These are phyloP conservation scores for Electrona antarctica DNA, from an alignment of 2,113 vertebrate genomes.

Conservation along the genomic window DNA sequence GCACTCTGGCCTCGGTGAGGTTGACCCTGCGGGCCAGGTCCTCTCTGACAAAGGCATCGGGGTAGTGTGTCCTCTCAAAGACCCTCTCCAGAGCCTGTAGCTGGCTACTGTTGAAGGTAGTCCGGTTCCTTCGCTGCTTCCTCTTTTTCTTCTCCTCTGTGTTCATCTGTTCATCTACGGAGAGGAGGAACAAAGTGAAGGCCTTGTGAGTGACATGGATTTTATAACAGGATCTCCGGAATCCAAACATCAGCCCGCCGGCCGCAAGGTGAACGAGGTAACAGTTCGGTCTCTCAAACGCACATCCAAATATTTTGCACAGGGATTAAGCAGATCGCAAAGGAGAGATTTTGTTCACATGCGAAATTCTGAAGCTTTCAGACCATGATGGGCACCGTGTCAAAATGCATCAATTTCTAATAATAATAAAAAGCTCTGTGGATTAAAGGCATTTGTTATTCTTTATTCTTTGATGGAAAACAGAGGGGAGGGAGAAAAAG, in stretches of 20 bases:
- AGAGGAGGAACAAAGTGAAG: neutral
- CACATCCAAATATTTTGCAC: slow-evolving; percentile 3
- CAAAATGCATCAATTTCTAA: neutral
- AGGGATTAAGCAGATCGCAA: neutral
- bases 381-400: neutral
- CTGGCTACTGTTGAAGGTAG: slow-evolving; percentile 98
- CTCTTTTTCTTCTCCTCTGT: slow-evolving; percentile 97
- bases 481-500: neutral
- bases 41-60: slow-evolving; percentile 95
- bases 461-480: neutral
- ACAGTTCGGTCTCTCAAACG: slow-evolving; percentile 61
- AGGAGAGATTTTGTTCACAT: neutral
- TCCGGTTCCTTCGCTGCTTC: slow-evolving; percentile 95
- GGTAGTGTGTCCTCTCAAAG: slow-evolving; percentile 97
- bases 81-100: slow-evolving; percentile 96
- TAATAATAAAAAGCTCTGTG: neutral
- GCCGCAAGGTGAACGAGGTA: neutral
- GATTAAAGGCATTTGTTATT: neutral
- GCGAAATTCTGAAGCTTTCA: neutral
- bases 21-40: slow-evolving; percentile 96
- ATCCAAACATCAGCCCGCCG: neutral
- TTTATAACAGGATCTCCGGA: neutral
- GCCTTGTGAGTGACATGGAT: neutral
- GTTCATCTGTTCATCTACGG: slow-evolving; percentile 92
- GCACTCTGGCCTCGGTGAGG: slow-evolving; percentile 95